Conservation (phyloP, 2,888 invertebrate genomes). For the Tetheella fluctuosa region DNA sequence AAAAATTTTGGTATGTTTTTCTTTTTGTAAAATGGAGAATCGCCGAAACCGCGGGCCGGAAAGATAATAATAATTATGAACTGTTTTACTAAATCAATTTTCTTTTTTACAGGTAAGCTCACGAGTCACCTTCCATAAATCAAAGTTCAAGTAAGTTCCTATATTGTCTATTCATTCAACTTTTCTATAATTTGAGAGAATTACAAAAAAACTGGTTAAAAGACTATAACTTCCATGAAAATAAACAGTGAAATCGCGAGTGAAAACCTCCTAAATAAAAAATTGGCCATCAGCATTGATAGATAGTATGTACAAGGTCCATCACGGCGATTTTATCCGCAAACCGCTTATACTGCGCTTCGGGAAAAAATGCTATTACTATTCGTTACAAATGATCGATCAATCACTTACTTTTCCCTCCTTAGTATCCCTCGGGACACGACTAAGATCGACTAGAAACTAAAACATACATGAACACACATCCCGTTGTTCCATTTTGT, state of each 20-base stretch:
- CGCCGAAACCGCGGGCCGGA: too few species aligned
- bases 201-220: too few species aligned
- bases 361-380: constrained; percentile 9
- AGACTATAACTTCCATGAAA: neutral
- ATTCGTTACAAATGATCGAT: constrained; percentile 10
- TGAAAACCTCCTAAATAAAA: constrained; percentile 11
- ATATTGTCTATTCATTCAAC: neutral
- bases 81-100: too few species aligned
- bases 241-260: constrained; percentile 9
- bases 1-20: too few species aligned
- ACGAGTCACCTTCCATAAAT: neutral
- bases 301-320: neutral
- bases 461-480: neutral
- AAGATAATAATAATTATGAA: neutral
- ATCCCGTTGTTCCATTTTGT: neutral
- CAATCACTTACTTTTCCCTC: constrained; percentile 9
- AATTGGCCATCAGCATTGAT: constrained; percentile 9
- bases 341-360: constrained; percentile 5
- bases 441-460: neutral
- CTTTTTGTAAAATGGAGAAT: too few species aligned
- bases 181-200: neutral
- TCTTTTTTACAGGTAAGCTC: neutral
- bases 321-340: constrained; percentile 4
- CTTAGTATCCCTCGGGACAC: neutral
- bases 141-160: neutral